phyloP scores from a whole-genome alignment of 2,113 vertebrate species.

The Aythya baeri region DNA sequence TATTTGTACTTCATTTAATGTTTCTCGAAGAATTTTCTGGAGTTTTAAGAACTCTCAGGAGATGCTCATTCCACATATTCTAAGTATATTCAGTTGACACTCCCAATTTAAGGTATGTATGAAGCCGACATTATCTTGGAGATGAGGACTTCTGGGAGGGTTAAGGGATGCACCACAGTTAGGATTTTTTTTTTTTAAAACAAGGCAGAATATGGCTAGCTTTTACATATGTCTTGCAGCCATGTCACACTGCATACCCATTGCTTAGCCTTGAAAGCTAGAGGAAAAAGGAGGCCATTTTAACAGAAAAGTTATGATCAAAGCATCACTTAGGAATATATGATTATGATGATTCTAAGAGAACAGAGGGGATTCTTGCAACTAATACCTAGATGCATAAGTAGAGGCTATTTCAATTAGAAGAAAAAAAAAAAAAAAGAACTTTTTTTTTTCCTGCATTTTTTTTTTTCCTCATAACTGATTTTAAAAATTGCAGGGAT shows the following conservation, averaged over 20 bases:
- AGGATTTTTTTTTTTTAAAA: not conserved
- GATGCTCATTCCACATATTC: not conserved
- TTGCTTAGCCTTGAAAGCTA: not conserved
- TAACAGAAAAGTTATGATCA: not conserved
- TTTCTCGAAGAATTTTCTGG: not conserved
- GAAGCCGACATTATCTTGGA: not conserved
- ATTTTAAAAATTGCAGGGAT: not conserved
- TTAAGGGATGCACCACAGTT: not conserved
- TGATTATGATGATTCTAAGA: not conserved
- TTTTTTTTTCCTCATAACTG: not conserved
- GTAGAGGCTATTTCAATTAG: not conserved
- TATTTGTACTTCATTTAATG: not conserved
- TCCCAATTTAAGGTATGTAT: not conserved
- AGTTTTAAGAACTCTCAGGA: not conserved
- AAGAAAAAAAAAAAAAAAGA: not conserved
- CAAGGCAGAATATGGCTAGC: not conserved
- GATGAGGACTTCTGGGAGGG: not conserved
- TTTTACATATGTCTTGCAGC: not conserved
- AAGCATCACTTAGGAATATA: not conserved
- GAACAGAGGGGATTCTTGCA: not conserved
- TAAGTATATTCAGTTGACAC: not conserved
- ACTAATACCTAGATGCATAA: not conserved
- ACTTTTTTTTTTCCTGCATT: too few relatives aligned
- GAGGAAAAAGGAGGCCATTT: not conserved
- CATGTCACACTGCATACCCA: accelerated